Percentiles rank a stretch among this genome's conserved stretches.
These are phyloP conservation scores for Pristis pectinata DNA, from an alignment of 2,797 vertebrate species.

Conservation along the genomic window DNA sequence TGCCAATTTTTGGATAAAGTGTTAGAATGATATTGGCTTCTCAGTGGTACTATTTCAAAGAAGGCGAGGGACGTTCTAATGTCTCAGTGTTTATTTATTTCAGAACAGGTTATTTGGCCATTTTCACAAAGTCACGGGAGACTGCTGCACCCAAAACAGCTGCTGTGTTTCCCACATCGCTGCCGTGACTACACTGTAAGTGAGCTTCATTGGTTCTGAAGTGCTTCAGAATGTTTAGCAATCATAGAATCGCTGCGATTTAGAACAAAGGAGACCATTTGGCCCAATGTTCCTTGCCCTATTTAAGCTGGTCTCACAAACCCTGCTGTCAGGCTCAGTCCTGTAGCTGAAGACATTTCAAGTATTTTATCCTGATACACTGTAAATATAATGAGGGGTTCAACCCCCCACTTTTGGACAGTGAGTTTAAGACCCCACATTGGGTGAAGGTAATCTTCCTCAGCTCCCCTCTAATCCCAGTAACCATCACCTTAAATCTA, in stretches of 20 bases:
- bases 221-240: not conserved
- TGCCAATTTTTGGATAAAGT: not conserved
- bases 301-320: too few species aligned
- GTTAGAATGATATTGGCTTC: not conserved
- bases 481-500: too few species aligned
- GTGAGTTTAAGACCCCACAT: too few species aligned
- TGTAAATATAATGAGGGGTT: too few species aligned
- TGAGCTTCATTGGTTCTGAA: not conserved
- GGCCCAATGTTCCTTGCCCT: too few species aligned
- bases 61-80: not conserved
- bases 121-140: not conserved
- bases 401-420: too few species aligned
- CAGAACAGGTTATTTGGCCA: not conserved
- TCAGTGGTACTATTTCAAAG: not conserved
- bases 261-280: too few species aligned
- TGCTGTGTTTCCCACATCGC: not conserved
- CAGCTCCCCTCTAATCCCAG: too few species aligned
- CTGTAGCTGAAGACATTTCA: too few species aligned
- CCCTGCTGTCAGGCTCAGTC: too few species aligned
- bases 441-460: too few species aligned
- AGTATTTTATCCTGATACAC: too few species aligned
- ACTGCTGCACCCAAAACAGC: not conserved
- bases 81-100: not conserved
- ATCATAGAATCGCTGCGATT: not conserved
- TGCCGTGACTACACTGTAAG: not conserved